Evolutionary conservation across 2,797 vertebrate genomes (phyloP), one percentile per base, ranked within the genome.

Genomic region (Phataginus tricuspis): DNA sequence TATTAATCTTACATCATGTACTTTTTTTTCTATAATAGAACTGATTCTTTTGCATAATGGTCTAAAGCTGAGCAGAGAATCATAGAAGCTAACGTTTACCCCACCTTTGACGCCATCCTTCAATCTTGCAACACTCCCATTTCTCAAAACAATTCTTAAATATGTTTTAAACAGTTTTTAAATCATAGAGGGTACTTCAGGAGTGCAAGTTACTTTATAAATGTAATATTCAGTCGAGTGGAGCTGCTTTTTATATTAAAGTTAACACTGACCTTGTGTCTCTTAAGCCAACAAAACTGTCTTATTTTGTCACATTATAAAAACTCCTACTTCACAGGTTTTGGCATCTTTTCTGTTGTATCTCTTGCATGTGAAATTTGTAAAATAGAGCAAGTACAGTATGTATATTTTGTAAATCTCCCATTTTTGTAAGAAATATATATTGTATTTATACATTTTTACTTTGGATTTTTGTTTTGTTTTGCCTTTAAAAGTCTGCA

Each of bases 391-490:
- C 96, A 98, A 98, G 98, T 98, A 98, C 98, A 98, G 98, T 98
- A 98, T 98, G 98, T 99, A 99, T 99, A 98, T 99, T 99, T 99
- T 99, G 99, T 99, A 99, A 99, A 99, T 98, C 98, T 98, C 97
- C 94, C 97, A 98, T 99, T 99, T 99, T 99, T 99, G 98, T 99
- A 99, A 98, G 99, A 99, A 98, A 99, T 99, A 98, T 99, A 99
- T 99, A 99, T 99, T 99, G 99, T 99, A 99, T 99, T 98, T 98
- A 99, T 98, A 98, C 98, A 98, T 99, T 99, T 99, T 99, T 99
- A 99, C 98, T 98, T 98, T 96, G 97, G 97, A 97, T 97, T 98
- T 98, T 98, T 97, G 95, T 96, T 96, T 96, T 94, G 82, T 97
- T 97, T 97, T 97, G 78, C 96, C 97, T 98, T 98, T 75, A 39